These are phyloP conservation scores for Nothocercus nigrocapillus DNA, from an alignment of 2,113 vertebrate genomes.

Conservation along the genomic window DNA sequence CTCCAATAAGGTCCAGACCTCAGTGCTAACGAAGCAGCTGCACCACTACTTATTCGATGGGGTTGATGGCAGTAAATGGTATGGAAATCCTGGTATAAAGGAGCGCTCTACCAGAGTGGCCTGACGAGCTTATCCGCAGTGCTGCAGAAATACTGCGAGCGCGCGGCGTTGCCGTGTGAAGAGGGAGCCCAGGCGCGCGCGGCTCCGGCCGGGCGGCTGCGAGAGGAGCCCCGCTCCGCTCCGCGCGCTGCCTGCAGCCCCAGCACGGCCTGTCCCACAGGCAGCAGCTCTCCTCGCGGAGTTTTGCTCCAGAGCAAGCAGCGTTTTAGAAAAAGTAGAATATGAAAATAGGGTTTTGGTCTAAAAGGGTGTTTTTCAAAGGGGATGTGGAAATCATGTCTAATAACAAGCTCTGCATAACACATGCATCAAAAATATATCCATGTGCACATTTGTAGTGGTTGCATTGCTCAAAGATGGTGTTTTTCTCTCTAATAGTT, in stretches of 20 bases:
- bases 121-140: not conserved
- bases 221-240: too few relatives aligned
- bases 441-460: rapidly evolving
- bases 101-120: not conserved
- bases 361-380: not conserved
- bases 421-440: not conserved
- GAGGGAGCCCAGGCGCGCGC: not conserved
- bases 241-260: not conserved
- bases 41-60: not conserved
- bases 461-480: not conserved
- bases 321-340: not conserved
- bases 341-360: not conserved
- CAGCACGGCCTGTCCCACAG: not conserved
- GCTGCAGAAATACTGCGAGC: rapidly evolving
- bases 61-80: not conserved
- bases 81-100: not conserved
- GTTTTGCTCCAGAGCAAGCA: not conserved
- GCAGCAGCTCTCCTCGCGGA: rapidly evolving
- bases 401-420: not conserved
- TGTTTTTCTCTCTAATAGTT: not conserved
- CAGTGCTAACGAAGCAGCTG: not conserved
- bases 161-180: not conserved
- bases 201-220: too few relatives aligned
- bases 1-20: not conserved
- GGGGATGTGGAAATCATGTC: not conserved